Evolutionary conservation across 1,140 invertebrate genomes (phyloP).

Genomic region (Aphelenchoides fujianensis): DNA sequence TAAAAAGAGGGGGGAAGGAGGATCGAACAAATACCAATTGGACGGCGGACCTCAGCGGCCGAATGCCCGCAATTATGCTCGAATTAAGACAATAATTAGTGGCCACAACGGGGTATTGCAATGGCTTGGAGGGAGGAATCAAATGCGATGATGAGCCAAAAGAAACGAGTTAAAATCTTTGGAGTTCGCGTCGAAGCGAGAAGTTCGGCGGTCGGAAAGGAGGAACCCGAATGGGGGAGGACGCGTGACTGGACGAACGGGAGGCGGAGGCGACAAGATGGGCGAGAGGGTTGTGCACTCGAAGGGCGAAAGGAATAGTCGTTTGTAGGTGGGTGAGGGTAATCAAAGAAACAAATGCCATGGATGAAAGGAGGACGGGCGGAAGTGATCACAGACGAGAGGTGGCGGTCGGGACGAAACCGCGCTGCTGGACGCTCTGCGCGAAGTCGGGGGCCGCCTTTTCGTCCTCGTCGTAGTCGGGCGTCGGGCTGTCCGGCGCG

Average conservation of each 20-base stretch:
- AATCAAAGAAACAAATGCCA: not conserved
- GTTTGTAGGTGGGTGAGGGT: not conserved
- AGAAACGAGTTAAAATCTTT: no score
- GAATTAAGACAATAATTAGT: not conserved
- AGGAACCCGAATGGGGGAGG: no score
- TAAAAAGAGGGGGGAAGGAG: no score
- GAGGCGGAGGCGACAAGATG: not conserved
- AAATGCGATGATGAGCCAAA: no score
- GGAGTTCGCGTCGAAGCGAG: no score
- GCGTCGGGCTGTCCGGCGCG: slow-evolving; percentile 26
- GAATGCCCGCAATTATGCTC: not conserved
- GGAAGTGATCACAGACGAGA: not conserved
- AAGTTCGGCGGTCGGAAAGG: no score
- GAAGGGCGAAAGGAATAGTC: not conserved
- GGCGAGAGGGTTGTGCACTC: no score
- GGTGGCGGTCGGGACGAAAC: not conserved
- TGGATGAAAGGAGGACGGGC: no score
- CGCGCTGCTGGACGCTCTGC: not conserved
- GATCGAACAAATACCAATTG: no score
- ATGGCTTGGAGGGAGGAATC: not conserved
- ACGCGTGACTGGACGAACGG: no score
- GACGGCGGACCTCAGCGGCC: no score
- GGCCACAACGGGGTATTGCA: not conserved
- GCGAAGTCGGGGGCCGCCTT: slow-evolving; percentile 10
- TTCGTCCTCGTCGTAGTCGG: slow-evolving; percentile 40